A percentile compares a stretch with the other conserved stretches of the same genome.
Conservation (phyloP, 2,797 vertebrate species). For the Malurus splendens region DNA sequence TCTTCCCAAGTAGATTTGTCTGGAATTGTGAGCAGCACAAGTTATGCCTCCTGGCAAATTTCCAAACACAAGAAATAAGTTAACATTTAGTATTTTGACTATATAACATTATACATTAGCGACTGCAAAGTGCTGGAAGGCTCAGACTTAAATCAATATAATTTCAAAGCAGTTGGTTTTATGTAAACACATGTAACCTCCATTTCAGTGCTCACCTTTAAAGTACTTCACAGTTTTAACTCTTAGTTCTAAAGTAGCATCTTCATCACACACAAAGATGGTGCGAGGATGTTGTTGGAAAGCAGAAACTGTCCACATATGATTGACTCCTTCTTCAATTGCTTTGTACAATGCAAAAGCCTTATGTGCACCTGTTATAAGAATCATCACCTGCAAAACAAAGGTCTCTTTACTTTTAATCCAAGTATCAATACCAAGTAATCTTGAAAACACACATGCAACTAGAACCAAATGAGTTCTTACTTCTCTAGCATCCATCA, state of each 20-base stretch:
- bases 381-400: slow-evolving; percentile 79
- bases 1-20: not conserved
- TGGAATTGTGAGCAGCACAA: not conserved
- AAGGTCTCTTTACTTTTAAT: slow-evolving; percentile 17
- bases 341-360: slow-evolving; percentile 82
- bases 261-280: slow-evolving; percentile 82
- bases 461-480: slow-evolving; percentile 53
- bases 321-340: slow-evolving; percentile 82
- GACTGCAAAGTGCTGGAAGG: not conserved
- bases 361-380: slow-evolving; percentile 82
- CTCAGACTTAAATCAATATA: not conserved
- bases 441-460: slow-evolving; percentile 35
- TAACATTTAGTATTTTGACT: not conserved
- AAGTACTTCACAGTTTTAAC: slow-evolving; percentile 85
- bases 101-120: not conserved
- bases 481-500: slow-evolving; percentile 84
- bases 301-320: slow-evolving; percentile 82
- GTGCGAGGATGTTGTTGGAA: slow-evolving; percentile 80
- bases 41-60: not conserved
- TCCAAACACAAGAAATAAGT: not conserved
- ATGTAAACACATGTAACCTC: not conserved
- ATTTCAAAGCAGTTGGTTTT: not conserved
- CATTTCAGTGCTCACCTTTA: slow-evolving; percentile 75
- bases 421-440: not conserved
- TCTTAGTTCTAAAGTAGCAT: slow-evolving; percentile 80